Percentiles rank a stretch among this genome's conserved stretches.
Conservation (phyloP, 1,140 invertebrate species). For the Daktulosphaira vitifoliae region DNA sequence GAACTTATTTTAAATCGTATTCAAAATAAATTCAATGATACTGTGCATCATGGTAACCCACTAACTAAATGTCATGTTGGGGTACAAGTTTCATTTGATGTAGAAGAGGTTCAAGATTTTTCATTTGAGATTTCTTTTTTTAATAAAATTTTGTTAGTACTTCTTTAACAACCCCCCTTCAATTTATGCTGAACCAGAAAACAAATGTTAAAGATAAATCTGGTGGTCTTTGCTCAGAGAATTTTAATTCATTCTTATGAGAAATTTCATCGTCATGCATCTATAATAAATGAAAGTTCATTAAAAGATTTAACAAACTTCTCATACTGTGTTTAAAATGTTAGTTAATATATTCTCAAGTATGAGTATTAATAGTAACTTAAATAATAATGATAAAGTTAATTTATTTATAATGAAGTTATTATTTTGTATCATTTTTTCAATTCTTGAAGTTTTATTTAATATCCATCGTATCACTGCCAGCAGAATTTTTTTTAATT, state of each 20-base stretch:
- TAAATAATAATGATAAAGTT: not conserved
- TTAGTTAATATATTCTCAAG: not conserved
- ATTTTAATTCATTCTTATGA: not conserved
- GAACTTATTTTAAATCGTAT: not conserved
- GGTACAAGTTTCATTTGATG: conserved; percentile 3
- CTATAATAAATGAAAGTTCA: not conserved
- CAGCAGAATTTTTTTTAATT: not conserved
- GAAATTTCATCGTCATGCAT: conserved; percentile 1
- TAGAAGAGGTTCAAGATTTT: not conserved
- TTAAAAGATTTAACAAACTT: conserved; percentile 7
- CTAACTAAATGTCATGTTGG: not conserved
- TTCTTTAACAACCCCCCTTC: too few species aligned
- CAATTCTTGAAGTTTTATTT: not conserved
- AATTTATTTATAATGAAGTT: conserved; percentile 1
- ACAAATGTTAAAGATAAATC: not conserved
- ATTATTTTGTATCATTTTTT: not conserved
- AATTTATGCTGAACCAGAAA: too few species aligned
- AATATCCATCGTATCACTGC: not conserved
- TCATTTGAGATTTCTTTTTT: not conserved
- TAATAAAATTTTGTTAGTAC: not conserved
- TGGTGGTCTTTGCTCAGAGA: not conserved
- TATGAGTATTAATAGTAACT: not conserved
- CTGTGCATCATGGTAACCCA: not conserved
- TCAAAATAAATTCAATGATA: not conserved
- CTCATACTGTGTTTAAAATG: not conserved